phyloP scores from a whole-genome alignment of 2,888 invertebrate species.

The Anoncus sp. region DNA sequence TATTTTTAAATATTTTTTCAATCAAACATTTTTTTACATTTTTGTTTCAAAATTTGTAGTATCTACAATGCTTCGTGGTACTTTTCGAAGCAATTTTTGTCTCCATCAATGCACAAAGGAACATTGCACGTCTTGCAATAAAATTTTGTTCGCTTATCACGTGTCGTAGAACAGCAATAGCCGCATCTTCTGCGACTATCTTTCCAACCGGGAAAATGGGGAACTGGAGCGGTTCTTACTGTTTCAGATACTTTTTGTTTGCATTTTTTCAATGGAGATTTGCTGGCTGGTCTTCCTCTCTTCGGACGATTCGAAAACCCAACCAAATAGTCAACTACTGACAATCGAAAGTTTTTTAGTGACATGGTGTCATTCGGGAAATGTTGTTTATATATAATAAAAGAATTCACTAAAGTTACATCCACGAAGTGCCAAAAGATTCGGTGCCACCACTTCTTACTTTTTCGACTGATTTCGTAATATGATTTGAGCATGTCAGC shows the following conservation, averaged over 20 bases:
- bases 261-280: too few relatives aligned
- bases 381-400: conserved; percentile 6
- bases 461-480: conserved; percentile 29
- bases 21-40: too few relatives aligned
- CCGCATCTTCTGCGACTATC: conserved; percentile 15
- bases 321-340: too few relatives aligned
- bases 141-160: conserved; percentile 17
- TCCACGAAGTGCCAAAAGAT: conserved; percentile 6
- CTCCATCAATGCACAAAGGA: conserved; percentile 28
- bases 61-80: conserved; percentile 5
- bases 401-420: background rate
- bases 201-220: too few relatives aligned
- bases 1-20: too few relatives aligned
- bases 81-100: conserved; percentile 25
- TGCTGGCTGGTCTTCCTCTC: too few relatives aligned
- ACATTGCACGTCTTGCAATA: conserved; percentile 50
- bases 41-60: too few relatives aligned
- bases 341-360: background rate
- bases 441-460: conserved; percentile 12
- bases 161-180: conserved; percentile 29
- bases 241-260: too few relatives aligned
- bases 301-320: too few relatives aligned
- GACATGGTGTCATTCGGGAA: background rate
- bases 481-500: conserved; percentile 11
- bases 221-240: too few relatives aligned